These are phyloP conservation scores for Toxotes lorentzi DNA, from an alignment of 2,797 vertebrate genomes.

Conservation along the genomic window DNA sequence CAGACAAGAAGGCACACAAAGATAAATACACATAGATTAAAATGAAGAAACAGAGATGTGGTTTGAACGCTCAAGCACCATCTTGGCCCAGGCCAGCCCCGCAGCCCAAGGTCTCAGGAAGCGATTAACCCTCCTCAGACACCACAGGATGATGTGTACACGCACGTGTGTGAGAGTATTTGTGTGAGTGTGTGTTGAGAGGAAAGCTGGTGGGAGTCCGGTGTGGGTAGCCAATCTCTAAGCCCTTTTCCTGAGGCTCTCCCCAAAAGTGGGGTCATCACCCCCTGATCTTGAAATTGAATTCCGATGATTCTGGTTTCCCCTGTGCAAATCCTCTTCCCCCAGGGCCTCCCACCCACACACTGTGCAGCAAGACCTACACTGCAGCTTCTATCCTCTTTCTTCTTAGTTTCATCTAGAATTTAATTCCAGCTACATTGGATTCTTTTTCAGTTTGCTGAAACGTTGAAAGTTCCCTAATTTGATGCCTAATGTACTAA, in stretches of 20 bases:
- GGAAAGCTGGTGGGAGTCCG: conserved; percentile 62
- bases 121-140: conserved; percentile 78
- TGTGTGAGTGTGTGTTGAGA: conserved; percentile 29
- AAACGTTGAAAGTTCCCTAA: conserved; percentile 35
- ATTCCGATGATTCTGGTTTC: conserved; percentile 78
- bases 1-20: conserved; percentile 24
- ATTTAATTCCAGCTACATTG: conserved; percentile 37
- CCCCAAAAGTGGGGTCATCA: conserved; percentile 81
- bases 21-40: conserved; percentile 46
- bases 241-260: conserved; percentile 72
- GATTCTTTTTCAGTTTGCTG: background rate
- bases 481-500: conserved; percentile 3
- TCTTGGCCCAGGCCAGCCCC: conserved; percentile 24
- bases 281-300: conserved; percentile 82
- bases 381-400: conserved; percentile 24
- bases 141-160: conserved; percentile 55
- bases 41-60: conserved; percentile 45
- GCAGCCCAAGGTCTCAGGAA: conserved; percentile 74
- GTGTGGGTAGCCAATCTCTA: conserved; percentile 73
- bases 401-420: conserved; percentile 40
- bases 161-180: conserved; percentile 20
- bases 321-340: conserved; percentile 67
- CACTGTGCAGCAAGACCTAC: conserved; percentile 54
- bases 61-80: conserved; percentile 36
- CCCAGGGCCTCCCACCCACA: conserved; percentile 68